phyloP scores from a whole-genome alignment of 2,113 vertebrate species.

The Struthidea cinerea region DNA sequence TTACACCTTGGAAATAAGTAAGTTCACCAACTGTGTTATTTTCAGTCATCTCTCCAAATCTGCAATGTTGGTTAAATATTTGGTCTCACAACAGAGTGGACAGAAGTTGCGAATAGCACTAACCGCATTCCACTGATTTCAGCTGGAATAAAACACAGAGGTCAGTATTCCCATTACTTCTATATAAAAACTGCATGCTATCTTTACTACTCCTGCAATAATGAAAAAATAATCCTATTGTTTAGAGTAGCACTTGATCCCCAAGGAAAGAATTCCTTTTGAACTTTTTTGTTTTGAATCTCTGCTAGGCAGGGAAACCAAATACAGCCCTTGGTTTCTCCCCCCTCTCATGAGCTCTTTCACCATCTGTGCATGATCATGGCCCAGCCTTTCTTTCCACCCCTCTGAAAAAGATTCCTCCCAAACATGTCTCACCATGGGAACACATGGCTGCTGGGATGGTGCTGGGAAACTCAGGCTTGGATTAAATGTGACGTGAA shows the following conservation, averaged over 20 bases:
- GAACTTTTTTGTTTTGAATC: neutral
- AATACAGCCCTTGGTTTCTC: neutral
- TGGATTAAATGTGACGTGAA: neutral
- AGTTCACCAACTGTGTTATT: neutral
- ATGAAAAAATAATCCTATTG: neutral
- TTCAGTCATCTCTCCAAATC: constrained; percentile 4
- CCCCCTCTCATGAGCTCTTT: neutral
- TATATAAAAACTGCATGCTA: neutral
- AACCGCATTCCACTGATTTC: neutral
- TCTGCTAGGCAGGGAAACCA: constrained; percentile 7
- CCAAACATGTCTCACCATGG: neutral
- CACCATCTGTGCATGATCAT: neutral
- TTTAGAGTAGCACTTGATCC: neutral
- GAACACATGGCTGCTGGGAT: neutral
- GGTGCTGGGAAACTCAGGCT: neutral
- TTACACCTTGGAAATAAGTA: neutral
- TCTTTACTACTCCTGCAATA: neutral
- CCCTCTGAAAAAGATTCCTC: neutral
- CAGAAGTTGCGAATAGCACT: neutral
- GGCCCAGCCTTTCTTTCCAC: neutral
- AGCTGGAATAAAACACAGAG: neutral
- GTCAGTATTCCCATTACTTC: neutral
- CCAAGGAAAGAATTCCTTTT: neutral
- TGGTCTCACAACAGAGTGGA: neutral
- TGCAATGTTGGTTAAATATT: neutral